phyloP scores from a whole-genome alignment of 2,113 vertebrate species.

The Romanogobio albipinnatus region DNA sequence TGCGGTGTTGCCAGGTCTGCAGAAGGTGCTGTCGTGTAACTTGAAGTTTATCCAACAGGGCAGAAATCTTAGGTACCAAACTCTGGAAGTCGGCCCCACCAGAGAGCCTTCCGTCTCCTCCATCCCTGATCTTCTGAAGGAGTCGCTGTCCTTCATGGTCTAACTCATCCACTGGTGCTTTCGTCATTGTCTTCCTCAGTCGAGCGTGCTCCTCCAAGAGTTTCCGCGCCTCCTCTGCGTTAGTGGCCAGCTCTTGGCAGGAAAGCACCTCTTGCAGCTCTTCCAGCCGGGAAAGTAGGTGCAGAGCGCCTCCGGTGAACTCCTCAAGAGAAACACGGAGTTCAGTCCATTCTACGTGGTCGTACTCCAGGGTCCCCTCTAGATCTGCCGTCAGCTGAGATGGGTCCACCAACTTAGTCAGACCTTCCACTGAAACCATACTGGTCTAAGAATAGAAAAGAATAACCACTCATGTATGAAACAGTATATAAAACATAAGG shows the following conservation, averaged over 20 bases:
- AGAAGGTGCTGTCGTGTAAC: conserved; percentile 91
- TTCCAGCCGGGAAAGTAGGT: conserved; percentile 92
- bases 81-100: conserved; percentile 97
- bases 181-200: conserved; percentile 92
- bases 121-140: conserved; percentile 91
- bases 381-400: conserved; percentile 96
- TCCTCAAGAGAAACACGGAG: conserved; percentile 94
- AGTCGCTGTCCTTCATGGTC: conserved; percentile 93
- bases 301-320: conserved; percentile 91
- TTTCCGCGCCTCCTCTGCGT: conserved; percentile 92
- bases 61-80: conserved; percentile 92
- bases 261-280: conserved; percentile 93
- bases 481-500: neutral
- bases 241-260: conserved; percentile 87
- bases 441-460: conserved; percentile 81
- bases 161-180: conserved; percentile 92
- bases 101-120: conserved; percentile 90
- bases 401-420: conserved; percentile 93
- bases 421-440: conserved; percentile 97
- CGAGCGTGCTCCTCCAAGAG: conserved; percentile 93
- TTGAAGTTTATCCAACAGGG: conserved; percentile 93
- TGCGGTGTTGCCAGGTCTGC: conserved; percentile 90
- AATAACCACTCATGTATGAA: neutral
- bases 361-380: conserved; percentile 95
- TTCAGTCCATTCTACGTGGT: conserved; percentile 98